Conservation (phyloP, 2,888 invertebrate species). For the Lacanobia wlatinum region DNA sequence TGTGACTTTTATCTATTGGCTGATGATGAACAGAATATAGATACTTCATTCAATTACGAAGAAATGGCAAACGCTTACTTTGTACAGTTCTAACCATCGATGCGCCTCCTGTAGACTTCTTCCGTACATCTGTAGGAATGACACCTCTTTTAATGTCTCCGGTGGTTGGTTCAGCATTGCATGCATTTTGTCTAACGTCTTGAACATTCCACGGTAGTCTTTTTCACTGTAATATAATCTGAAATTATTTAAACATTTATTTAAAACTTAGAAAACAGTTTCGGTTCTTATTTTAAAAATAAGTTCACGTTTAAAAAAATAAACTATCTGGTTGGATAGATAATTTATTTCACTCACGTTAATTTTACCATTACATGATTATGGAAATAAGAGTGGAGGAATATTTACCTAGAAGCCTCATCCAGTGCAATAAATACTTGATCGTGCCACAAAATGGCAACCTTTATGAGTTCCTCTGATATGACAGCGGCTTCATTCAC, state of each 20-base stretch:
- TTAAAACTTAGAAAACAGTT: not conserved
- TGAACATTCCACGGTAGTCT: constrained; percentile 99
- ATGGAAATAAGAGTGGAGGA: not conserved
- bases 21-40: too few species aligned
- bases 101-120: constrained; percentile 98
- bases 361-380: not conserved
- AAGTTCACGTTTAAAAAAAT: too few species aligned
- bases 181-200: constrained; percentile 98
- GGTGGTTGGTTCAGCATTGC: constrained; percentile 98
- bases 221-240: constrained; percentile 99
- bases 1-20: too few species aligned
- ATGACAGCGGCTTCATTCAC: constrained; percentile 99
- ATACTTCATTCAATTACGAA: too few species aligned
- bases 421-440: constrained; percentile 95
- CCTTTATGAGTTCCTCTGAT: constrained; percentile 98
- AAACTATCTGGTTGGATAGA: too few species aligned
- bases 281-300: not conserved
- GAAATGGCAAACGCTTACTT: constrained; percentile 77
- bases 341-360: too few species aligned
- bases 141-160: constrained; percentile 98
- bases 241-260: constrained; percentile 30
- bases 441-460: constrained; percentile 99
- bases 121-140: constrained; percentile 99
- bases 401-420: constrained; percentile 94
- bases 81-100: constrained; percentile 98